Base-by-base conservation (phyloP, 2,888 invertebrate species). In the Eupithecia subfuscata region DNA sequence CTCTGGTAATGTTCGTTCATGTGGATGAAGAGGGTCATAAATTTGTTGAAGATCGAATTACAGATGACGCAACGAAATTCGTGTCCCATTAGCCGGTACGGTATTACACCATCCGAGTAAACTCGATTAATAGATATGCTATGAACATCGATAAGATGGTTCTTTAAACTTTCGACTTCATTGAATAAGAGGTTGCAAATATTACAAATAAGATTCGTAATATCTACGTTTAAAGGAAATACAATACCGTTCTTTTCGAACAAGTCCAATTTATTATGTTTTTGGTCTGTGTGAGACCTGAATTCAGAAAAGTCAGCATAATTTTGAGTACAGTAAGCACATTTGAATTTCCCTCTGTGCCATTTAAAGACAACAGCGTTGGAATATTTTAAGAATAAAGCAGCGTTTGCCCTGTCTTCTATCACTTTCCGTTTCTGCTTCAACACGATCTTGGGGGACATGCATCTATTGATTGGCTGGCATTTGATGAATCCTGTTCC, bases 1-100 rank as follows among this genome's bases (percentile, higher is more conserved):
- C 90, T 90, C 78, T 90, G 92, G 70, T 92, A 89, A 84, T 95
- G 94, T 71, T 88, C 85, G 80, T 95, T 95, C 88, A 95, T 94
- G 63, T 95, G 91, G 5, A 84, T 80, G 25, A 87, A 86, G 4
- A 93, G 81, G n/a, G 82, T 85, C 85, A 90, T 85, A 16, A 89
- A 88, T 0, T 86, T 83, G 74, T 89, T 86, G 65, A 87, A 91
- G 3, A 77, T 25, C 4, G 76, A 73, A 6, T 80, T 81, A 73
- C 93, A 93, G 69, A 82, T 81, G 0, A 89, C 88, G 78, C 93
- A 93, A 78, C 81, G 87, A 34, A 85, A 86, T 30, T 88, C 88
- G 30, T 88, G 86, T 11, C 82, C 86, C 0, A 87, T 88, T 45
- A 92, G 78, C 7, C 88, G 75, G 48, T 89, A 93, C 0, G 92